These are phyloP conservation scores for Thunnus maccoyii DNA, from an alignment of 2,113 vertebrate species.

Conservation along the genomic window DNA sequence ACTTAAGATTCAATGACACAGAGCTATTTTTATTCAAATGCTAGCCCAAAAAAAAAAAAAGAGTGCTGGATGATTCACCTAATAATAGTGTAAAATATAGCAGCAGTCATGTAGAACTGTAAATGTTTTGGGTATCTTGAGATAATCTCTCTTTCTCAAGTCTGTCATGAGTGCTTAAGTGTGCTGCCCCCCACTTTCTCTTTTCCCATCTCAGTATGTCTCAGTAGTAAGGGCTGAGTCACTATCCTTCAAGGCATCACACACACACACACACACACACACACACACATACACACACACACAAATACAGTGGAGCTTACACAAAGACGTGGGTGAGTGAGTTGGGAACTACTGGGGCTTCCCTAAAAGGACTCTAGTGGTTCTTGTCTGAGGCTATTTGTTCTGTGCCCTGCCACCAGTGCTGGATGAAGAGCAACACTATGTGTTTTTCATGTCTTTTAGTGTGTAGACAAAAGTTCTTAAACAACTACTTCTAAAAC, in stretches of 20 bases:
- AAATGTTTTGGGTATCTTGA: conserved; percentile 65
- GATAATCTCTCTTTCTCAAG: conserved; percentile 43
- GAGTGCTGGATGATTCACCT: conserved; percentile 33
- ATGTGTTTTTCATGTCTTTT: conserved; percentile 1
- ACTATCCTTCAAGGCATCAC: conserved; percentile 56
- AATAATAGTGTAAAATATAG: conserved; percentile 41
- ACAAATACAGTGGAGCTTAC: conserved; percentile 13
- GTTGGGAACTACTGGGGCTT: conserved; percentile 40
- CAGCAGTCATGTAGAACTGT: conserved; percentile 26
- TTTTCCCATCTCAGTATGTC: conserved; percentile 27
- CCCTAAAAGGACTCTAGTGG: conserved; percentile 36
- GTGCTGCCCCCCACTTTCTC: conserved; percentile 28
- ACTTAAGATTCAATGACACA: conserved; percentile 47
- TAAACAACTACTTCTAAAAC: neutral
- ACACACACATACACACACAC: neutral
- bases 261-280: conserved; percentile 13
- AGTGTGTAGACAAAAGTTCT: neutral
- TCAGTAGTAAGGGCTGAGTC: conserved; percentile 65
- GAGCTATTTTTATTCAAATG: conserved; percentile 57
- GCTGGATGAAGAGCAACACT: neutral
- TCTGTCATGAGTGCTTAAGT: conserved; percentile 42
- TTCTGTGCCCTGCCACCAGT: conserved; percentile 21
- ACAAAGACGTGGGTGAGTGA: conserved; percentile 22
- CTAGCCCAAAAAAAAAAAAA: conserved; percentile 17
- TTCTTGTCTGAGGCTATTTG: conserved; percentile 37